phyloP scores from a whole-genome alignment of 1,140 invertebrate species.

The Heliconius congener region DNA sequence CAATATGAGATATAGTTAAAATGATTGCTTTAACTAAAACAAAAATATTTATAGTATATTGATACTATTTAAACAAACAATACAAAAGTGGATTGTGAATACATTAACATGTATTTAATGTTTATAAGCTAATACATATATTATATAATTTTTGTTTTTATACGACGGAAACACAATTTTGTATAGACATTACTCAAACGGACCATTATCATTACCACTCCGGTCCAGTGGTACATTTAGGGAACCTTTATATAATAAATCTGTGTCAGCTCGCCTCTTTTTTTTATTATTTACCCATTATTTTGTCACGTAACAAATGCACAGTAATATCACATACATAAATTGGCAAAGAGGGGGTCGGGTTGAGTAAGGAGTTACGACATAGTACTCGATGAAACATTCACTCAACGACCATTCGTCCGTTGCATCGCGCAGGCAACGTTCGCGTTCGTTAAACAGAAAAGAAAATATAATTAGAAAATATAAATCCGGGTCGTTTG shows the following conservation, averaged over 20 bases:
- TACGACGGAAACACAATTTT: background rate
- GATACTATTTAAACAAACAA: background rate
- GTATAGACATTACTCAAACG: background rate
- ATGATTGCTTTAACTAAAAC: background rate
- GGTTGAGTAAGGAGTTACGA: slow-evolving; percentile 77
- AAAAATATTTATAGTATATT: slow-evolving; percentile 1
- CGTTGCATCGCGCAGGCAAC: slow-evolving; percentile 45
- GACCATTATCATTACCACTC: background rate
- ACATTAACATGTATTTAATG: background rate
- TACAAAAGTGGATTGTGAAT: background rate
- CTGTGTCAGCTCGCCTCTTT: slow-evolving; percentile 12
- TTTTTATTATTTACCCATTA: slow-evolving; percentile 37
- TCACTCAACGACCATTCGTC: slow-evolving; percentile 54
- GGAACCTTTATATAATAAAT: slow-evolving; percentile 25
- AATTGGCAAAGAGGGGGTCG: slow-evolving; percentile 49
- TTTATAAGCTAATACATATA: slow-evolving; percentile 21
- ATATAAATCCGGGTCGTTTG: slow-evolving; percentile 58
- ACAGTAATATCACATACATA: slow-evolving; percentile 24
- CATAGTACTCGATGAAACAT: slow-evolving; percentile 49
- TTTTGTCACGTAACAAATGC: slow-evolving; percentile 50
- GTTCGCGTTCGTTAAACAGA: slow-evolving; percentile 44
- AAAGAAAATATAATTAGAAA: slow-evolving; percentile 42
- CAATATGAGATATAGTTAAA: background rate
- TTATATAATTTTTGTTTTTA: slow-evolving; percentile 7
- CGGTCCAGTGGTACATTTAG: background rate